phyloP scores from a whole-genome alignment of 1,140 invertebrate genomes.

The Cheumatopsyche charites region DNA sequence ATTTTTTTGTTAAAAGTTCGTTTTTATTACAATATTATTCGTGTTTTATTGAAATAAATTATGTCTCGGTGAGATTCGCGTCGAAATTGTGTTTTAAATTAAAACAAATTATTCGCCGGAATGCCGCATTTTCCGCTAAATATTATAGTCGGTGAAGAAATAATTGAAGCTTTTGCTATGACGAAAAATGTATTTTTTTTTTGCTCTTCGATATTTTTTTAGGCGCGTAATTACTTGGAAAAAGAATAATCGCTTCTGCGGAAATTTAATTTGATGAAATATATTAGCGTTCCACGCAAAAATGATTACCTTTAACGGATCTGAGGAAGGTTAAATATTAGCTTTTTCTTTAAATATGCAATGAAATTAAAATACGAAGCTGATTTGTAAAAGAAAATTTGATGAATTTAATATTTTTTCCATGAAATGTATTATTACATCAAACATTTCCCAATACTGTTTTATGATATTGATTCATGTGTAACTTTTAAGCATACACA shows the following conservation, averaged over 20 bases:
- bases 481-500: too few species aligned
- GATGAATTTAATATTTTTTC: too few species aligned
- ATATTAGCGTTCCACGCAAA: not conserved
- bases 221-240: constrained; percentile 5
- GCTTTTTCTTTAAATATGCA: too few species aligned
- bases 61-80: not conserved
- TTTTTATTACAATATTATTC: too few species aligned
- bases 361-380: too few species aligned
- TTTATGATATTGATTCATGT: too few species aligned
- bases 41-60: not conserved
- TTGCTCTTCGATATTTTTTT: too few species aligned
- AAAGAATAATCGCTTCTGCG: constrained; percentile 15
- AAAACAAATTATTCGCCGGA: constrained; percentile 1
- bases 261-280: constrained; percentile 9
- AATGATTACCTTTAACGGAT: not conserved
- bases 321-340: too few species aligned
- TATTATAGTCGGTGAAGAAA: not conserved
- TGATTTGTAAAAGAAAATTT: too few species aligned
- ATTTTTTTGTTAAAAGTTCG: too few species aligned
- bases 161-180: constrained; percentile 1
- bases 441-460: too few species aligned
- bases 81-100: constrained; percentile 15
- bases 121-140: not conserved
- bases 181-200: not conserved
- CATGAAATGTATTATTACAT: too few species aligned